Evolutionary conservation across 2,888 invertebrate species (phyloP).

Genomic region (Phanerotoma sp.): DNA sequence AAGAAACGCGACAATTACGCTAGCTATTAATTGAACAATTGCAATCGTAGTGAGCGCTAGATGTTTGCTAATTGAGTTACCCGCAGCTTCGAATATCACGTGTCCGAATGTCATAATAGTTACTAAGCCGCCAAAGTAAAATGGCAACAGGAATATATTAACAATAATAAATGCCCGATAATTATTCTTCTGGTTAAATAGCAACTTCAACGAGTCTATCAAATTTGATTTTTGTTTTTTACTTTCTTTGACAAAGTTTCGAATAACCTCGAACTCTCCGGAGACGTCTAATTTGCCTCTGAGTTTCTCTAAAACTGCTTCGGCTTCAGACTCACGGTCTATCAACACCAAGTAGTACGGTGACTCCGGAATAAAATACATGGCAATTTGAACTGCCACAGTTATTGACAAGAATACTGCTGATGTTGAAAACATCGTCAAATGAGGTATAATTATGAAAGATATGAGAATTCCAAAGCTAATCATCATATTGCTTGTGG

Average conservation of each 20-base stretch:
- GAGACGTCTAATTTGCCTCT: slow-evolving; percentile 59
- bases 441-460: slow-evolving; percentile 41
- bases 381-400: slow-evolving; percentile 46
- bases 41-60: slow-evolving; percentile 42
- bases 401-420: slow-evolving; percentile 48
- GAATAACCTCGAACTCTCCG: slow-evolving; percentile 55
- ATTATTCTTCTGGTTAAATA: slow-evolving; percentile 40
- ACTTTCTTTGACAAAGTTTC: slow-evolving; percentile 18
- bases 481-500: slow-evolving; percentile 62
- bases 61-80: slow-evolving; percentile 38
- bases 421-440: slow-evolving; percentile 38
- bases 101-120: slow-evolving; percentile 52
- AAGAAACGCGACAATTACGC: slow-evolving; percentile 45
- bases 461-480: slow-evolving; percentile 45
- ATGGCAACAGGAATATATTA: slow-evolving; percentile 56
- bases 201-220: slow-evolving; percentile 32
- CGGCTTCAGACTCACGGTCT: slow-evolving; percentile 53
- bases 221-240: background rate
- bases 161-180: slow-evolving; percentile 56
- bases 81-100: slow-evolving; percentile 54
- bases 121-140: slow-evolving; percentile 57
- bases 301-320: slow-evolving; percentile 55
- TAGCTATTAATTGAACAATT: slow-evolving; percentile 42
- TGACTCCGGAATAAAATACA: slow-evolving; percentile 60
- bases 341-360: slow-evolving; percentile 54